These are phyloP conservation scores for Varanus komodoensis DNA, from an alignment of 2,113 vertebrate genomes.

Conservation along the genomic window DNA sequence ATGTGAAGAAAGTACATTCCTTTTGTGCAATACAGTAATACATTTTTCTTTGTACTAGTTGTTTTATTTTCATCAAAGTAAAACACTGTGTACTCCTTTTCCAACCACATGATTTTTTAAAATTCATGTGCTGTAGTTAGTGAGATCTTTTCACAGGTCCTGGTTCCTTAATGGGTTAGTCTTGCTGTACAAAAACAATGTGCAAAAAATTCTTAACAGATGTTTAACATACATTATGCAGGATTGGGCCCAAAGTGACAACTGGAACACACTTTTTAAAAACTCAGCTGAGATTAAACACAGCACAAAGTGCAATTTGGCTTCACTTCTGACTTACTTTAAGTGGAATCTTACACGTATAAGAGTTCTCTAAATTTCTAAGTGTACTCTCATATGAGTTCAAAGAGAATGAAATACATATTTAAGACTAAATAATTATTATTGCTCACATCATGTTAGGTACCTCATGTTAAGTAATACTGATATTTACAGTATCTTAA, in stretches of 20 bases:
- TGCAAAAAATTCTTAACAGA: constrained; percentile 14
- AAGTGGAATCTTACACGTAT: fast-evolving
- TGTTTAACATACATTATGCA: constrained; percentile 10
- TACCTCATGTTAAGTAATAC: background rate
- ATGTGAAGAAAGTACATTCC: background rate
- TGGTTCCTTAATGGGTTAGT: background rate
- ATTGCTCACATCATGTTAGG: background rate
- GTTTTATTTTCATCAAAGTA: background rate
- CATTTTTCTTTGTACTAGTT: background rate
- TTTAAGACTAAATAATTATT: fast-evolving
- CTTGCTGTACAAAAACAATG: background rate
- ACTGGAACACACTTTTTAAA: background rate
- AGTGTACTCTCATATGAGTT: background rate
- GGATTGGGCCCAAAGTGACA: background rate
- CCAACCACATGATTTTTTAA: fast-evolving
- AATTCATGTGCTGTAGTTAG: background rate
- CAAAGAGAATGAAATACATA: background rate
- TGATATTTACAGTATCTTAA: background rate
- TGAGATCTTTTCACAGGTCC: background rate
- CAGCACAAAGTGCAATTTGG: fast-evolving
- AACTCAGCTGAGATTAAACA: background rate
- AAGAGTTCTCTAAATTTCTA: background rate
- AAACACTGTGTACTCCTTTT: fast-evolving
- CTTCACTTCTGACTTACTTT: background rate
- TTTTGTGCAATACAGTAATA: background rate